Evolutionary conservation across 2,113 vertebrate species (phyloP).

Genomic region (Osmerus eperlanus): DNA sequence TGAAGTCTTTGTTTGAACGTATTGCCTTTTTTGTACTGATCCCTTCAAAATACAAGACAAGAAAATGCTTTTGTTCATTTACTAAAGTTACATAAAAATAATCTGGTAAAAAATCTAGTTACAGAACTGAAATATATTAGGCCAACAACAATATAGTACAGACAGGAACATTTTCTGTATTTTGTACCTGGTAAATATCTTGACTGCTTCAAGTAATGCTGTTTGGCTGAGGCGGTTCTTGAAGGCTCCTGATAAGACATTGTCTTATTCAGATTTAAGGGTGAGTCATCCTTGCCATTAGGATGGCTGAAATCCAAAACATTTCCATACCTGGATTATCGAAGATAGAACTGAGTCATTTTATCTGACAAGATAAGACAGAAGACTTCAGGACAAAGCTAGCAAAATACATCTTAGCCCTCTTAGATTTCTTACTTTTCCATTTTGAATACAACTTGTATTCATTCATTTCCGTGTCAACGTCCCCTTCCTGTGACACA

Average conservation of each 20-base stretch:
- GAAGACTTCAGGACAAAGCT: background rate
- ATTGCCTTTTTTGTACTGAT: constrained; percentile 82
- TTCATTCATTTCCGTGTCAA: no score
- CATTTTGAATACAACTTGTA: no score
- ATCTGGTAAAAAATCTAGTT: no score
- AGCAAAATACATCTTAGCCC: background rate
- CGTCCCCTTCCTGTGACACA: no score
- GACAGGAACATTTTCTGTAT: no score
- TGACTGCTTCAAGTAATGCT: constrained; percentile 87
- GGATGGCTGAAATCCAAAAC: constrained; percentile 82
- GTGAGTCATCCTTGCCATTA: constrained; percentile 70
- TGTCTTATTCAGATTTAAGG: constrained; percentile 72
- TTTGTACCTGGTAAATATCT: constrained; percentile 89
- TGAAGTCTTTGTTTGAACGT: constrained; percentile 76
- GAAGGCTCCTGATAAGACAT: constrained; percentile 75
- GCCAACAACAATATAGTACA: background rate
- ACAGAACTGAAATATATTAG: no score
- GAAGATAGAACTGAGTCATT: background rate
- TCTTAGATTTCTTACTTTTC: no score
- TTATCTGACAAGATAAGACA: background rate
- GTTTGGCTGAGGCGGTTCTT: constrained; percentile 79
- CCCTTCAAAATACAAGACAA: constrained; percentile 64
- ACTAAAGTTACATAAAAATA: no score
- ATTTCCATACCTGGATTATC: constrained; percentile 78
- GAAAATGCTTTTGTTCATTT: no score